Evolutionary conservation across 2,888 invertebrate genomes (phyloP).

Genomic region (Caradrina clavipalpis): DNA sequence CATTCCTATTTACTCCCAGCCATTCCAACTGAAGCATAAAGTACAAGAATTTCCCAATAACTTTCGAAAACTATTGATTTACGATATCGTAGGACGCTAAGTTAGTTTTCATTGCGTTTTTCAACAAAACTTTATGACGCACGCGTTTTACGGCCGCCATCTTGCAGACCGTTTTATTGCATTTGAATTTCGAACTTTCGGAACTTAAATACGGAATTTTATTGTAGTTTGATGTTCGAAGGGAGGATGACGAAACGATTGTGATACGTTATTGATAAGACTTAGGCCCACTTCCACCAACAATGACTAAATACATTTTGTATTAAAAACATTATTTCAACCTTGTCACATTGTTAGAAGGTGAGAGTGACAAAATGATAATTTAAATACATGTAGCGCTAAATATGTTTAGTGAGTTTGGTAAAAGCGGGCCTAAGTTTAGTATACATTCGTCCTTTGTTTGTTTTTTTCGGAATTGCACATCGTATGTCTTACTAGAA

Average conservation of each 20-base stretch:
- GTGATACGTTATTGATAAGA: conserved; percentile 19
- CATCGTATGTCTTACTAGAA: too few relatives aligned
- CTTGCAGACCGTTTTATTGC: conserved; percentile 53
- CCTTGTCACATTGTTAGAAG: too few relatives aligned
- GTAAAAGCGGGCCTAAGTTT: too few relatives aligned
- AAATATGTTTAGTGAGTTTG: too few relatives aligned
- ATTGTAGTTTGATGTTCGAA: conserved; percentile 38
- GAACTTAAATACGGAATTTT: conserved; percentile 45
- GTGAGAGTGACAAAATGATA: too few relatives aligned
- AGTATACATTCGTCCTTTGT: too few relatives aligned
- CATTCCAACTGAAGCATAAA: conserved; percentile 9
- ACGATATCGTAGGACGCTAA: conserved; percentile 53
- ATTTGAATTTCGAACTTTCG: conserved; percentile 52
- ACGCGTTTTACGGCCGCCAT: conserved; percentile 50
- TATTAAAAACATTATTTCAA: too few relatives aligned
- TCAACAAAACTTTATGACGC: conserved; percentile 60
- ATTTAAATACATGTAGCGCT: too few relatives aligned
- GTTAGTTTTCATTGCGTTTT: conserved; percentile 61
- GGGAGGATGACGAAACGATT: conserved; percentile 14
- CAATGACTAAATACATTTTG: too few relatives aligned
- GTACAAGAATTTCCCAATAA: conserved; percentile 34
- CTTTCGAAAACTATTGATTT: conserved; percentile 60
- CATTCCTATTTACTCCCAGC: conserved; percentile 20
- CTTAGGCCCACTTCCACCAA: too few relatives aligned
- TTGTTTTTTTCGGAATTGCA: too few relatives aligned